Percentiles rank a stretch among this genome's conserved stretches.
These are phyloP conservation scores for Lithobates pipiens DNA, from an alignment of 2,797 vertebrate genomes.

Conservation along the genomic window DNA sequence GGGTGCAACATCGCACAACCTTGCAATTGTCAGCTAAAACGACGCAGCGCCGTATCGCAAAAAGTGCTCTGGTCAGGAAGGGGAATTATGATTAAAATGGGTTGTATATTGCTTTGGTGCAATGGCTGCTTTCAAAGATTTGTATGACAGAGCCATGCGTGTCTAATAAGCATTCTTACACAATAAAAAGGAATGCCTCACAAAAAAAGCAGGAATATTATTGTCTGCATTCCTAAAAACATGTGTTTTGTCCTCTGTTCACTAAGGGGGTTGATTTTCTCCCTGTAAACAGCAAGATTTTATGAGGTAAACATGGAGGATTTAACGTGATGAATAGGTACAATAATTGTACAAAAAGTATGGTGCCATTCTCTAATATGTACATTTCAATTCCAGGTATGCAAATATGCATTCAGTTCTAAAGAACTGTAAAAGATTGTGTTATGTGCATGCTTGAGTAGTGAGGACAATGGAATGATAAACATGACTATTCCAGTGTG, in stretches of 20 bases:
- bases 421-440: neutral
- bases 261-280: slow-evolving; percentile 7
- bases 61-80: no score
- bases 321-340: slow-evolving; percentile 29
- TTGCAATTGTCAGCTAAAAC: no score
- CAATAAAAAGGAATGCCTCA: slow-evolving; percentile 47
- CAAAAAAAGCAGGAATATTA: slow-evolving; percentile 32
- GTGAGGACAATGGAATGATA: slow-evolving; percentile 22
- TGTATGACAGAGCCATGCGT: slow-evolving; percentile 20
- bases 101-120: no score
- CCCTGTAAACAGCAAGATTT: slow-evolving; percentile 15
- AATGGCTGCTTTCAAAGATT: no score
- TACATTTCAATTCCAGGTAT: neutral
- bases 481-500: neutral
- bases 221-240: slow-evolving; percentile 55
- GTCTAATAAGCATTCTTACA: slow-evolving; percentile 47
- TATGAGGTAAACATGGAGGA: slow-evolving; percentile 38
- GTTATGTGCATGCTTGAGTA: slow-evolving; percentile 1
- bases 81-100: neutral
- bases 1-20: no score
- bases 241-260: slow-evolving; percentile 49
- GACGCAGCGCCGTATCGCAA: no score
- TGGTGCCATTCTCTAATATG: slow-evolving; percentile 2
- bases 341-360: neutral
- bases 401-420: neutral